These are phyloP conservation scores for Leptinotarsa lineolata DNA, from an alignment of 1,140 invertebrate genomes.

Conservation along the genomic window DNA sequence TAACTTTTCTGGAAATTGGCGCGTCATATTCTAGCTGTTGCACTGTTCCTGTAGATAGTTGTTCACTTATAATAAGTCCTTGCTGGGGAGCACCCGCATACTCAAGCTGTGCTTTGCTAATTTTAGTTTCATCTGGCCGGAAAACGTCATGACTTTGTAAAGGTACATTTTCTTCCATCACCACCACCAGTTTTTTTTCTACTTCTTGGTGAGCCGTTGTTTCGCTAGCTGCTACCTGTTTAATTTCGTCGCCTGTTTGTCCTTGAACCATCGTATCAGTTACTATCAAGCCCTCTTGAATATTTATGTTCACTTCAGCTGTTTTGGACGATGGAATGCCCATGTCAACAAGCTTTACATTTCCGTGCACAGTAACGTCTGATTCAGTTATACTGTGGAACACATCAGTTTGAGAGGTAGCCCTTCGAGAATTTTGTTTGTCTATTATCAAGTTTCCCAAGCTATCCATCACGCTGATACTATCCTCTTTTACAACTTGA, in stretches of 20 bases:
- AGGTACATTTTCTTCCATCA: slow-evolving; percentile 49
- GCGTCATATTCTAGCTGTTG: slow-evolving; percentile 51
- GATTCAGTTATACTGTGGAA: slow-evolving; percentile 57
- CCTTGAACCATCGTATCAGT: slow-evolving; percentile 59
- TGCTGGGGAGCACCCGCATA: slow-evolving; percentile 54
- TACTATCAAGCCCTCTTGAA: slow-evolving; percentile 58
- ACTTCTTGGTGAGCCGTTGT: slow-evolving; percentile 53
- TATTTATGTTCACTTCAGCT: slow-evolving; percentile 56
- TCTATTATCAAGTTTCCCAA: slow-evolving; percentile 33
- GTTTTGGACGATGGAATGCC: slow-evolving; percentile 49
- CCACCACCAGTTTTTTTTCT: slow-evolving; percentile 47
- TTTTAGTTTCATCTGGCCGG: slow-evolving; percentile 50
- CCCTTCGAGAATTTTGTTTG: slow-evolving; percentile 34
- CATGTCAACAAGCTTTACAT: slow-evolving; percentile 39
- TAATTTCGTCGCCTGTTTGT: slow-evolving; percentile 56
- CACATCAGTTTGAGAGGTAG: slow-evolving; percentile 31
- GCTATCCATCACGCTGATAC: slow-evolving; percentile 39
- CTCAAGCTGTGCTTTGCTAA: slow-evolving; percentile 55
- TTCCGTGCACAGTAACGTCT: slow-evolving; percentile 57
- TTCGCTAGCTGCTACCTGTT: slow-evolving; percentile 55
- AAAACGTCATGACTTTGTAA: slow-evolving; percentile 47
- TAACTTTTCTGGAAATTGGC: slow-evolving; percentile 44
- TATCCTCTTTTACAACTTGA: slow-evolving; percentile 40
- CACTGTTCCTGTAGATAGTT: slow-evolving; percentile 56
- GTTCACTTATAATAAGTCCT: slow-evolving; percentile 61